Evolutionary conservation across 1,140 invertebrate species (phyloP).

Genomic region (Babylonia areolata): DNA sequence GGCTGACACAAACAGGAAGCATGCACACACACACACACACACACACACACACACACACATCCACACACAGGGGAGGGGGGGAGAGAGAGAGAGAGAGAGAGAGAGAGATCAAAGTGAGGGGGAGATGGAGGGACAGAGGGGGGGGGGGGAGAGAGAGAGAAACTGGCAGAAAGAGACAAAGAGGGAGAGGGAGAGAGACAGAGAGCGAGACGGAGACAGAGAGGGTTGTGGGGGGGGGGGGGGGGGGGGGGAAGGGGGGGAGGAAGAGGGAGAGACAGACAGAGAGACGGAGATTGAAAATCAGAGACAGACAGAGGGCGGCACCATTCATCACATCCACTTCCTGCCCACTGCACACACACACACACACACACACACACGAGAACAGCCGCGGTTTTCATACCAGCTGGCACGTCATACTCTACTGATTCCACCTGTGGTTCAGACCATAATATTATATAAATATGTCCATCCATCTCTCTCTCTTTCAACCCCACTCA

Average conservation of each 20-base stretch:
- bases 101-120: background rate
- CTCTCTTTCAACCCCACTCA: too few relatives aligned
- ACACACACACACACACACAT: background rate
- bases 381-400: too few relatives aligned
- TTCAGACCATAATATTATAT: too few relatives aligned
- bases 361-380: too few relatives aligned
- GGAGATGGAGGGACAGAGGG: background rate
- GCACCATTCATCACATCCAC: too few relatives aligned
- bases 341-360: too few relatives aligned
- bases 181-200: background rate
- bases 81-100: background rate
- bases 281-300: background rate
- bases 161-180: background rate
- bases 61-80: background rate
- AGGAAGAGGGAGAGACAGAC: background rate
- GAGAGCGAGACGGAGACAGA: background rate
- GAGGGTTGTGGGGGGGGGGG: background rate
- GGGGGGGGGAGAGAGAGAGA: background rate
- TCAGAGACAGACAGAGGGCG: too few relatives aligned
- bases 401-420: too few relatives aligned
- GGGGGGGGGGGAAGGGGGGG: background rate
- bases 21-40: conserved; percentile 5
- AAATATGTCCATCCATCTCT: too few relatives aligned
- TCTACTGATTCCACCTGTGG: too few relatives aligned
- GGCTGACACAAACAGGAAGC: background rate